phyloP scores from a whole-genome alignment of 2,888 invertebrate species.

The Cerastoderma edule region DNA sequence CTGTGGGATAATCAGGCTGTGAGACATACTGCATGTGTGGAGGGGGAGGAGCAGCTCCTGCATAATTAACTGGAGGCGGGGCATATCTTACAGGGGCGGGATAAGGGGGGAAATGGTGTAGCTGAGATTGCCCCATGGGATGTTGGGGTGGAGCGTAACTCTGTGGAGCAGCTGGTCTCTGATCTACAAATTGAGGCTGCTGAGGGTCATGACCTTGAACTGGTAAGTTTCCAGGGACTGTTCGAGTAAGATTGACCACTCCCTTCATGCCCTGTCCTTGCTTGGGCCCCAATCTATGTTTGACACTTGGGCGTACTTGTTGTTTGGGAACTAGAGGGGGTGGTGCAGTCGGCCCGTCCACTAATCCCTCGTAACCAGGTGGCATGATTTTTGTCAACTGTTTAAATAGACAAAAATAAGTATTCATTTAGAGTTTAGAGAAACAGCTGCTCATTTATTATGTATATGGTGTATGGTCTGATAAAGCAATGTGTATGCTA shows the following conservation, averaged over 20 bases:
- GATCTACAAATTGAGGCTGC: constrained; percentile 6
- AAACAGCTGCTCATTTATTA: no score
- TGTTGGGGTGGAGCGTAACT: constrained; percentile 12
- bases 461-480: no score
- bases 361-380: constrained; percentile 59
- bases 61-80: constrained; percentile 12
- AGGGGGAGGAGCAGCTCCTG: background rate
- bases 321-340: constrained; percentile 1
- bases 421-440: background rate
- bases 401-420: constrained; percentile 2
- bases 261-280: constrained; percentile 16
- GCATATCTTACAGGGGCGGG: constrained; percentile 24
- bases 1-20: no score
- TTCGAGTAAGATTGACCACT: constrained; percentile 39
- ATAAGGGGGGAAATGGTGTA: constrained; percentile 11
- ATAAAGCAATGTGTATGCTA: no score
- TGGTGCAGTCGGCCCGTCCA: constrained; percentile 31
- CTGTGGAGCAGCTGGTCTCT: background rate
- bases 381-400: constrained; percentile 64
- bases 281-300: constrained; percentile 40
- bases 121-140: background rate
- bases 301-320: constrained; percentile 29
- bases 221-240: constrained; percentile 28
- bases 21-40: background rate
- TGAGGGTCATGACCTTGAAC: constrained; percentile 8